Evolutionary conservation across 1,140 invertebrate genomes (phyloP).

Genomic region (Eupristina koningsbergeri): DNA sequence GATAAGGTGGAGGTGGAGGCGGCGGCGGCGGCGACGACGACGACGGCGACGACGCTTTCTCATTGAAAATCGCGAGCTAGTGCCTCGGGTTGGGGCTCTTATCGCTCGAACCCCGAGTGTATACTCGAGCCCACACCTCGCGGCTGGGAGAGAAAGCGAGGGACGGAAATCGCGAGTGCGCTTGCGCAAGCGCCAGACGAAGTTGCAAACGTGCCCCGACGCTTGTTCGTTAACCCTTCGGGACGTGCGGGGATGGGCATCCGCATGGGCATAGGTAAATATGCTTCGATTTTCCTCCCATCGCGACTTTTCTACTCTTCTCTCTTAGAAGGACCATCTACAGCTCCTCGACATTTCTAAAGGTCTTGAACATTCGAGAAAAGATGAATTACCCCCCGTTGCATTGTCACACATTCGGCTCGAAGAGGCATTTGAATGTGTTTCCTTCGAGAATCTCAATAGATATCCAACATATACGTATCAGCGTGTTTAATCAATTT

Average conservation of each 20-base stretch:
- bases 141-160: not conserved
- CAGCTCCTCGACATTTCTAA: not conserved
- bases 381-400: not conserved
- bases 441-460: not conserved
- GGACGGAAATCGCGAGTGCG: not conserved
- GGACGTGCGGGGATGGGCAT: too few relatives aligned
- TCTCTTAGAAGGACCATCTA: not conserved
- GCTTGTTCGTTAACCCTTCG: constrained; percentile 13
- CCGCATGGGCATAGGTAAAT: not conserved
- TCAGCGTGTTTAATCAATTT: not conserved
- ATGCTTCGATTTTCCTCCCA: too few relatives aligned
- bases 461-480: not conserved
- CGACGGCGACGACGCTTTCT: constrained; percentile 11
- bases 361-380: not conserved
- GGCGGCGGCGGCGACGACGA: too few relatives aligned
- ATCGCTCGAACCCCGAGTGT: not conserved
- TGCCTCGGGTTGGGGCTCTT: not conserved
- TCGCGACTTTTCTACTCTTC: not conserved
- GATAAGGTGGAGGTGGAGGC: constrained; percentile 13
- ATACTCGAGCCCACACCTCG: too few relatives aligned
- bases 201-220: too few relatives aligned
- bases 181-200: constrained; percentile 24
- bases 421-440: not conserved
- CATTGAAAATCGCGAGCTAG: constrained; percentile 32
- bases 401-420: not conserved